Evolutionary conservation across 2,113 vertebrate species (phyloP).

Genomic region (Triplophysa rosa): DNA sequence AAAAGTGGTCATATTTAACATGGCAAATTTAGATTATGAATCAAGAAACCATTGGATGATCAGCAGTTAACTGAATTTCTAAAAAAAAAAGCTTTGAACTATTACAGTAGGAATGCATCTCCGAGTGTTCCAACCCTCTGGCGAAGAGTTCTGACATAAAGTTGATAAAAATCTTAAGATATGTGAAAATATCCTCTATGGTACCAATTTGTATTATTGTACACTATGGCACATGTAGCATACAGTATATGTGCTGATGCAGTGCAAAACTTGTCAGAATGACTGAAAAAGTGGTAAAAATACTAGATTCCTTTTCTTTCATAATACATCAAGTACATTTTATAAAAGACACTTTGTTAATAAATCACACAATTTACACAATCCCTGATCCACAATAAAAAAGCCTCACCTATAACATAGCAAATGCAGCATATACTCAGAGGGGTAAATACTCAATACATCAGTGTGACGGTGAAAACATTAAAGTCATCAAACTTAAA

Average conservation of each 20-base stretch:
- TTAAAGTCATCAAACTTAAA: too few relatives aligned
- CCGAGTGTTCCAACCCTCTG: neutral
- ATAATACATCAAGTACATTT: neutral
- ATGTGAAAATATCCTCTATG: neutral
- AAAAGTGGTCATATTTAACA: neutral
- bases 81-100: too few relatives aligned
- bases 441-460: neutral
- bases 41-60: neutral
- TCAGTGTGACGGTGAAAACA: neutral
- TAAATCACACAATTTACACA: slow-evolving; percentile 1
- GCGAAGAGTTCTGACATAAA: neutral
- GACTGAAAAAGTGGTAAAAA: slow-evolving; percentile 3
- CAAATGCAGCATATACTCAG: neutral
- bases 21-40: neutral
- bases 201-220: neutral
- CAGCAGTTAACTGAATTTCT: too few relatives aligned
- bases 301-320: neutral
- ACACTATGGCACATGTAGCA: neutral
- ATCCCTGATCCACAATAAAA: slow-evolving; percentile 3
- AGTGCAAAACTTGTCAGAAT: neutral
- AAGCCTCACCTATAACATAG: neutral
- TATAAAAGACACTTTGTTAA: slow-evolving; percentile 14
- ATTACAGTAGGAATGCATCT: too few relatives aligned
- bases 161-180: neutral
- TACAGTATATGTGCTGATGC: neutral